These are phyloP conservation scores for Sternotherus odoratus DNA, from an alignment of 2,797 vertebrate species.

Conservation along the genomic window DNA sequence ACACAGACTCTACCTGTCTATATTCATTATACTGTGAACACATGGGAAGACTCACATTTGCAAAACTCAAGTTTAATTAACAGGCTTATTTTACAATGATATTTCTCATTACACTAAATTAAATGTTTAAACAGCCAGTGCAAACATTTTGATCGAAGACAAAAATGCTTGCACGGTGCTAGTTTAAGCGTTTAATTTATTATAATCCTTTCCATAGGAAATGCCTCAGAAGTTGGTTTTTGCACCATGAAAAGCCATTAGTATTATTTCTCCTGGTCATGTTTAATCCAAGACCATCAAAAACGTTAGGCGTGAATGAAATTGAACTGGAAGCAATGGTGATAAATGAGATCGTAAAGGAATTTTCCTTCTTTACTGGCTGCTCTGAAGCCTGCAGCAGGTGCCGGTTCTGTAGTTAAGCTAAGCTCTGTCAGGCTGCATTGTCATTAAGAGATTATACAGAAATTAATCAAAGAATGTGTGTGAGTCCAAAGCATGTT, in stretches of 20 bases:
- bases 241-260: slow-evolving; percentile 74
- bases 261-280: slow-evolving; percentile 76
- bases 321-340: slow-evolving; percentile 49
- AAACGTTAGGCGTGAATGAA: slow-evolving; percentile 74
- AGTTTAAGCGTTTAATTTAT: slow-evolving; percentile 86
- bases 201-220: slow-evolving; percentile 83
- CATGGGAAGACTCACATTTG: slow-evolving; percentile 76
- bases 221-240: slow-evolving; percentile 78
- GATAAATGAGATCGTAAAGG: slow-evolving; percentile 51
- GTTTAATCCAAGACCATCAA: slow-evolving; percentile 77
- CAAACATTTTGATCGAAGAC: slow-evolving; percentile 86
- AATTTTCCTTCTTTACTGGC: slow-evolving; percentile 42
- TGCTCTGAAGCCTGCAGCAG: slow-evolving; percentile 33
- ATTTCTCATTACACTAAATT: slow-evolving; percentile 84
- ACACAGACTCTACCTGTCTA: slow-evolving; percentile 71
- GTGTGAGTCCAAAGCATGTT: fast-evolving
- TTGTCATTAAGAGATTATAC: background rate
- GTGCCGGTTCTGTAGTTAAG: background rate
- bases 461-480: background rate
- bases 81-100: slow-evolving; percentile 81
- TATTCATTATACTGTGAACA: slow-evolving; percentile 79
- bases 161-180: slow-evolving; percentile 83
- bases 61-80: slow-evolving; percentile 82
- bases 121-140: slow-evolving; percentile 84
- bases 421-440: background rate